Base-by-base conservation (phyloP, 2,888 invertebrate genomes). In the Cheilosia grossa region DNA sequence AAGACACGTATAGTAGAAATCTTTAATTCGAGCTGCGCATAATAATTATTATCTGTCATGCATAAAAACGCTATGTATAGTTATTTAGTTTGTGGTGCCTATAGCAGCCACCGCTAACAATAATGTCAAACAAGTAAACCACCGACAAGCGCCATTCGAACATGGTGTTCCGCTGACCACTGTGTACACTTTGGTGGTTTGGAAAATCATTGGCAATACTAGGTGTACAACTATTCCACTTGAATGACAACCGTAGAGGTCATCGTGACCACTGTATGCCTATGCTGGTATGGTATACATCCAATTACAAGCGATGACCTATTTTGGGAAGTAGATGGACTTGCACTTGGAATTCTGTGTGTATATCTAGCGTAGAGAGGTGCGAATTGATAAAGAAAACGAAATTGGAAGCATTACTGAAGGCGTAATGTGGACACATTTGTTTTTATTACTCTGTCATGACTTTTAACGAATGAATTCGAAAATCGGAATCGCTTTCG, bases 301-400 rank as follows among this genome's bases (percentile, higher is more conserved):
- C 49, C 69, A 10, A 44, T 69, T 70, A 83, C 74, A 83, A 61
- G 17, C 64, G 66, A 61, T 75, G 80, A 59, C 80, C 80, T 70
- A 75, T 75, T 83, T 83, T 40, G 59, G 27, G 51, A 30, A 63
- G 53, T 17, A 17, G 53, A 54, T 66, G 69, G 73, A 73, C 78
- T 82, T 73, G 73, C 79, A 69, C 63, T 79, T 82, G 44, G 58
- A 58, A 47, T 33, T 66, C 54, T n/a, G 15, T 42, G 44, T 37
- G 33, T n/a, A 21, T 17, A 42, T 72, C 56, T 44, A 49, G 49
- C 6, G 64, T 21, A 49, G 17, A 40, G 30, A 83, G 67, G 82
- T 73, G 78, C 56, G 78, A 82, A 82, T 82, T 78, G 73, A 73
- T 73, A 78, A 78, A 61, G 63, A 82, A 77, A 67, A 78, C 72